Conservation (phyloP, 2,888 invertebrate genomes). For the Zele albiditarsus region DNA sequence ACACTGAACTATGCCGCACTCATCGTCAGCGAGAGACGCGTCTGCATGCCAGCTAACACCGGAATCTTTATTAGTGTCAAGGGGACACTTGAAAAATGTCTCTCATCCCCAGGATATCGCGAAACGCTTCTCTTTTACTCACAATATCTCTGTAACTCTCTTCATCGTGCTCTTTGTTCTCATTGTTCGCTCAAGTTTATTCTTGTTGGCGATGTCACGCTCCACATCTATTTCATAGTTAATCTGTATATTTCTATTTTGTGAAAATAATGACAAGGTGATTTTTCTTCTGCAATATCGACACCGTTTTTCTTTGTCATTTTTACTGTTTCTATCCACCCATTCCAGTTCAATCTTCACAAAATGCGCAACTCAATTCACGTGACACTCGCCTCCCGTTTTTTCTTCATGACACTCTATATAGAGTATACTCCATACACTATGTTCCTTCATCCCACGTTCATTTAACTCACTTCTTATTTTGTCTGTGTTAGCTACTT, state of each 20-base stretch:
- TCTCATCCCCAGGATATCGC: constrained; percentile 42
- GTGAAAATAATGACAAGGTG: too few species aligned
- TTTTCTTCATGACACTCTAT: constrained; percentile 41
- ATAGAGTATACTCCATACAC: not conserved
- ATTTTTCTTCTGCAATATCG: not conserved
- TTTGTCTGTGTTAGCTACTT: not conserved
- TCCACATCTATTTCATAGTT: not conserved
- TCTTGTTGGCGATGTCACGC: not conserved
- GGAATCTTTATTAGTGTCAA: constrained; percentile 66
- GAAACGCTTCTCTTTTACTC: constrained; percentile 34
- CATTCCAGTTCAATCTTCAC: not conserved
- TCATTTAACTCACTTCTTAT: constrained; percentile 4
- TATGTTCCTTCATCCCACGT: constrained; percentile 21
- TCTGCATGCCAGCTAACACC: constrained; percentile 50
- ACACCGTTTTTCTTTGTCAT: not conserved
- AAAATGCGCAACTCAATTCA: not conserved
- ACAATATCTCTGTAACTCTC: not conserved
- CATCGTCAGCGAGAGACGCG: constrained; percentile 54
- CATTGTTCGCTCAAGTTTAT: not conserved
- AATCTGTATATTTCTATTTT: too few species aligned
- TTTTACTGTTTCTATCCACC: not conserved
- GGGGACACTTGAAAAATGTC: constrained; percentile 60
- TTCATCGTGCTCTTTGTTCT: not conserved
- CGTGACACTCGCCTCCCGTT: constrained; percentile 6
- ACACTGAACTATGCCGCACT: constrained; percentile 52